phyloP scores from a whole-genome alignment of 2,113 vertebrate genomes.

The Osmerus eperlanus region DNA sequence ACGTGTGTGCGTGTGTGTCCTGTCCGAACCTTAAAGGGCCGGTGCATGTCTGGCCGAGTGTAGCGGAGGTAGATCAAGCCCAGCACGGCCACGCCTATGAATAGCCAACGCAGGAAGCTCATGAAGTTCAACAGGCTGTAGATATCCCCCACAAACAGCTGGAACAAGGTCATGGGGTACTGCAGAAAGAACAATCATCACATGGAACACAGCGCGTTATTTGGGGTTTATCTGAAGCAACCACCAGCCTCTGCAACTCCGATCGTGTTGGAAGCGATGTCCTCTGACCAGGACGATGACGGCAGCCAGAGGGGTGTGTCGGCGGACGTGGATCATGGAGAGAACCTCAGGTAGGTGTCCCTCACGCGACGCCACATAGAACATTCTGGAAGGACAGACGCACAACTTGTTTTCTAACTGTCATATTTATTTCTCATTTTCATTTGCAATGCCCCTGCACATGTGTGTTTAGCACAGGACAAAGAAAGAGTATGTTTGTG shows the following conservation, averaged over 20 bases:
- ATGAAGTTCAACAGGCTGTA: constrained; percentile 95
- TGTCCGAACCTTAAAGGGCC: constrained; percentile 89
- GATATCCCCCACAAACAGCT: constrained; percentile 90
- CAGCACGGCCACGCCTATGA: constrained; percentile 89
- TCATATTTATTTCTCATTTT: no score
- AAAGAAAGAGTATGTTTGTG: neutral
- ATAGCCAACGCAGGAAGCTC: constrained; percentile 95
- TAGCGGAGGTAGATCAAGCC: constrained; percentile 93
- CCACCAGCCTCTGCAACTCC: neutral
- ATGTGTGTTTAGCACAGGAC: neutral
- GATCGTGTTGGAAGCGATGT: neutral
- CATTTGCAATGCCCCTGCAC: no score
- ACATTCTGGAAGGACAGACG: constrained; percentile 78
- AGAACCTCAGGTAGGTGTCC: constrained; percentile 94
- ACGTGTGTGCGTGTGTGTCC: neutral
- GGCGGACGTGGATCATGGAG: constrained; percentile 94
- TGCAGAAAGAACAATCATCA: constrained; percentile 46
- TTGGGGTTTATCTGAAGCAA: neutral
- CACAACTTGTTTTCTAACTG: neutral
- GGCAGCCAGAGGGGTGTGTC: constrained; percentile 93
- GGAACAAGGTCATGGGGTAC: constrained; percentile 89
- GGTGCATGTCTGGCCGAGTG: constrained; percentile 86
- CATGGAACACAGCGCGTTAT: neutral
- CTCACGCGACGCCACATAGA: constrained; percentile 94
- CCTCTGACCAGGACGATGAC: constrained; percentile 90